Evolutionary conservation across 2,888 invertebrate genomes (phyloP), one percentile per base, ranked within the genome.

Genomic region (Drosophila mayaguana): DNA sequence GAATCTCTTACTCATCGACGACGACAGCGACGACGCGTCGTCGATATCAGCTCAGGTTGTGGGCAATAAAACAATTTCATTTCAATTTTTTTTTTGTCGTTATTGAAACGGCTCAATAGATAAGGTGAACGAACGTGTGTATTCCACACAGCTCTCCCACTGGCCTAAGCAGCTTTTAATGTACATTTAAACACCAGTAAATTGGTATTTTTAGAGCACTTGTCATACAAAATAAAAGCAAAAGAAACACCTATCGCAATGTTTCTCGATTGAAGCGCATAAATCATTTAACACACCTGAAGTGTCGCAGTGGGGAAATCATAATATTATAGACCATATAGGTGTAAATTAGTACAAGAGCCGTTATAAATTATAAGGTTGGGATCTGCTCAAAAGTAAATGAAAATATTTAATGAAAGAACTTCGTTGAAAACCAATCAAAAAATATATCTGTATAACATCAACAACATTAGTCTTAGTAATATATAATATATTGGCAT

Each of bases 171-270:
- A 80, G 74, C 69, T 78, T 80, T 78, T 90, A 90, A 89, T 90
- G 88, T 79, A 75, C 76, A 83, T 90, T 90, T 90, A 90, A 90
- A 78, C 84, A 83, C 74, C 74, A 74, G 74, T 80, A 90, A 88
- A 89, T 84, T 81, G 78, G 69, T 74, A 89, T 84, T 75, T 87
- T 84, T 74, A 84, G 80, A 87, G 85, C 82, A 87, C 86, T 69
- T 72, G 76, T 71, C 87, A 87, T 86, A 80, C 88, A 69, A 50
- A 12, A 50, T 32, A 50, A 50, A 32, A 12, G 12, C n/a, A 16
- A 18, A 28, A 32, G 28, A 12, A 62, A 67, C 50, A 50, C 50
- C 71, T 64, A 66, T 67, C 77, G 60, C 76, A 64, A 63, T 40
- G 54, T 38, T 50, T 66, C 50, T 34, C 64, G 63, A 66, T 67